Base-by-base conservation (phyloP, 1,140 invertebrate species). In the Drosophila mayri region DNA sequence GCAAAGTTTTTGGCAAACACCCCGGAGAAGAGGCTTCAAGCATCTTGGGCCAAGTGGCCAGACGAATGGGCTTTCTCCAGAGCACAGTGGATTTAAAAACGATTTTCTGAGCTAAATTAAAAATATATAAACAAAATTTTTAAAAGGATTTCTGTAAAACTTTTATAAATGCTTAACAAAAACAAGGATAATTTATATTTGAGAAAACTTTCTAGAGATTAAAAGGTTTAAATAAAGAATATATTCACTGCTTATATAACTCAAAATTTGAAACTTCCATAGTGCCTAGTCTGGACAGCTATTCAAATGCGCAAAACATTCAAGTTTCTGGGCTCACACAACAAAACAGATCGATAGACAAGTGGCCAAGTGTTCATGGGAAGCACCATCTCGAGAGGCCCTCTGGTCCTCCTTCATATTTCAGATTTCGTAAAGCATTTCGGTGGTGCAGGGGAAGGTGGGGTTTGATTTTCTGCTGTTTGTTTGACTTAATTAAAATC, bases 291-390 rank as follows among this genome's bases (percentile, higher is more conserved):
- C 59, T 50, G 22, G 52, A 55, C 37, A 55, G 18, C 63, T 71
- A 71, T 71, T 58, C 57, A 78, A 78, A 78, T 71, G 54, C 75
- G 75, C 59, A 78, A 78, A 78, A 63, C 59, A 71, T 78, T 78
- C 76, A 54, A 78, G 76, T 78, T 78, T 62, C 55, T 67, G 60
- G 46, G 38, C 52, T 46, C 2, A 50, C 16, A 66, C 32, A 76
- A 55, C 52, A 76, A 66, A 76, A 76, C 64, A 77, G 62, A 77
- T 77, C 57, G 49, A 72, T 61, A 70, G 64, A 68, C 55, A 76
- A 76, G 74, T 76, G 73, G 72, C 60, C 61, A 76, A 76, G 20
- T 76, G 54, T 50, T 50, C 61, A 54, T 44, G 57, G 52, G 50
- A 61, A 77, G 44, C 75, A 57, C 49, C 61, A 37, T 18, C 46